These are phyloP conservation scores for Venustoraphidia nigricollis DNA, from an alignment of 2,888 invertebrate genomes.

Conservation along the genomic window DNA sequence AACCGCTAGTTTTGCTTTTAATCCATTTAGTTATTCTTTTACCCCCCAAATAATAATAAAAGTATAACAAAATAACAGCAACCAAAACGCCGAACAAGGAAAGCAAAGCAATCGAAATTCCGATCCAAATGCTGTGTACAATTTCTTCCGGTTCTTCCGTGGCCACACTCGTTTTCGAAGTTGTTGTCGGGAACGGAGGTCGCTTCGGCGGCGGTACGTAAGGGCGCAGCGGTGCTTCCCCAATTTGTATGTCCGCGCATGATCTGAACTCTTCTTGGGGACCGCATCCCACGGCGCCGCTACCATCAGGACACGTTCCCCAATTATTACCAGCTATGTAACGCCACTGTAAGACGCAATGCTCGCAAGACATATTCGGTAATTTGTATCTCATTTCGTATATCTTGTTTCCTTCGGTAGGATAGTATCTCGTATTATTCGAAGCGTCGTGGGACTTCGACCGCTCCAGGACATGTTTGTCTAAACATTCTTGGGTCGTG, in stretches of 20 bases:
- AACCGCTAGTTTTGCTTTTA: slow-evolving; percentile 27
- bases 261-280: slow-evolving; percentile 80
- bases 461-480: slow-evolving; percentile 48
- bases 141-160: neutral
- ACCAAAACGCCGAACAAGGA: slow-evolving; percentile 50
- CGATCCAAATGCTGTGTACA: slow-evolving; percentile 28
- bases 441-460: slow-evolving; percentile 27
- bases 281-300: slow-evolving; percentile 71
- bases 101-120: slow-evolving; percentile 43
- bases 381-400: slow-evolving; percentile 47
- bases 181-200: slow-evolving; percentile 27
- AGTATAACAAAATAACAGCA: slow-evolving; percentile 49
- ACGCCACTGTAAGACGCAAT: slow-evolving; percentile 79
- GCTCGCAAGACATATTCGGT: slow-evolving; percentile 54
- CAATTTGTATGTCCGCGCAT: slow-evolving; percentile 66
- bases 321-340: slow-evolving; percentile 79
- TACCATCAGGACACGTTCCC: slow-evolving; percentile 58
- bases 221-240: slow-evolving; percentile 32
- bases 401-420: slow-evolving; percentile 60
- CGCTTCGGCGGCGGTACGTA: slow-evolving; percentile 30
- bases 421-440: slow-evolving; percentile 47
- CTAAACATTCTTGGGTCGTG: slow-evolving; percentile 61
- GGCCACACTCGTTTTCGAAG: slow-evolving; percentile 12
- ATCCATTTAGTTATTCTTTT: slow-evolving; percentile 48
- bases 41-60: slow-evolving; percentile 62